Conservation (phyloP, 1,140 invertebrate genomes). For the Vanessa tameamea region DNA sequence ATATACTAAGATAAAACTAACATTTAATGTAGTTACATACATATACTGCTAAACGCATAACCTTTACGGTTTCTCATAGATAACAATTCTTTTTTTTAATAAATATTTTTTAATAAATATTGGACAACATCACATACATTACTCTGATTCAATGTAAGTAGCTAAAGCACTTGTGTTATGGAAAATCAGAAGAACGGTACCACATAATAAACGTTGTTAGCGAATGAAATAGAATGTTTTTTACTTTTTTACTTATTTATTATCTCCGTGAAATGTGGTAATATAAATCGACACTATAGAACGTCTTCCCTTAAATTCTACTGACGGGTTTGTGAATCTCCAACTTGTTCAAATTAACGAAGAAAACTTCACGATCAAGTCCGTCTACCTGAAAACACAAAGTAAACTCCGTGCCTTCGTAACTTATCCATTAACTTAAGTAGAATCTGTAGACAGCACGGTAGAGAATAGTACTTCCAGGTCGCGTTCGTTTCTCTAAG, state of each 20-base stretch:
- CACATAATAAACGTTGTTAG: no score
- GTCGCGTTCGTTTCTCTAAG: slow-evolving; percentile 61
- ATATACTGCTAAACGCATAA: no score
- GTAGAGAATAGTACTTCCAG: slow-evolving; percentile 61
- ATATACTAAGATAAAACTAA: no score
- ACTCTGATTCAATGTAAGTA: no score
- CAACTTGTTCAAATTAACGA: slow-evolving; percentile 78
- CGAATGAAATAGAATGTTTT: not conserved
- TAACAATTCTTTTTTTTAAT: no score
- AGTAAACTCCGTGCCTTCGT: slow-evolving; percentile 77
- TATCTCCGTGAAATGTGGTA: slow-evolving; percentile 4
- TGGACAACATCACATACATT: no score
- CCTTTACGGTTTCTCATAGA: no score
- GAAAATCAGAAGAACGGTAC: no score
- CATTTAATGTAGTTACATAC: no score
- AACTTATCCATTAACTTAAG: slow-evolving; percentile 81
- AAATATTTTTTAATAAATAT: no score
- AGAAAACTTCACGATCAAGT: slow-evolving; percentile 79
- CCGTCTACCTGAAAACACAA: slow-evolving; percentile 78
- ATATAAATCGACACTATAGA: slow-evolving; percentile 30
- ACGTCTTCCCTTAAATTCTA: slow-evolving; percentile 44
- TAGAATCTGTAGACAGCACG: slow-evolving; percentile 78
- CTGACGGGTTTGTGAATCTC: slow-evolving; percentile 70
- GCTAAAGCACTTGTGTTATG: no score
- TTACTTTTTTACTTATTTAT: not conserved